Evolutionary conservation across 2,113 vertebrate species (phyloP), one percentile per base, ranked within the genome.

Genomic region (Brachyhypopomus gauderio): DNA sequence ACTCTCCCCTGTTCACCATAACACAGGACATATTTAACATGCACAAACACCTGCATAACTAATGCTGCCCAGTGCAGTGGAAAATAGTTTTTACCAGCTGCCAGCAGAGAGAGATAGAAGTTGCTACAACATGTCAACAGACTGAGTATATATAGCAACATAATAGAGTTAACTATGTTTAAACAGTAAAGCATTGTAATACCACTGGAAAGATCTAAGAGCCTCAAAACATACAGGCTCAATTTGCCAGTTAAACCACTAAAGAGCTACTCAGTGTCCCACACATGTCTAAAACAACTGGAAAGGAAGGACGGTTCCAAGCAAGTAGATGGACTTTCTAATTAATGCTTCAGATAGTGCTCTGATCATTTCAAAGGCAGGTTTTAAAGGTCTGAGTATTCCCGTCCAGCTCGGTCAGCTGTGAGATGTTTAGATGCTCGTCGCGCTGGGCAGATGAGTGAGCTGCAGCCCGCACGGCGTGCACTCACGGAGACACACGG

Each of bases 1-100:
- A 79, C 81, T 83, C 38, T 60, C 56, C 4, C 66, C 23, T 4
- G 76, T 79, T 85, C 81, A 85, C 86, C 80, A 85, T 86, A 84
- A 83, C 56, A 86, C 60, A 67, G 19, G 30, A 55, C n/a, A 60
- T 30, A 66, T 81, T 81, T 78, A 78, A 76, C 56, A 78, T 63
- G 23, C 48, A 72, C 78, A 81, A 80, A 83, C 73, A 78, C 75
- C 69, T 73, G 70, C 75, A 78, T 70, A 70, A 78, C 56, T 59
- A 79, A 76, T 48, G 22, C 34, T 79, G 67, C n/a, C 27, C 27
- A 70, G 14, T 12, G 25, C 56, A 1, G 34, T 70, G 77, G 20
- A 78, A 78, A 79, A 59, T 38, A 36, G 23, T 5, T 78, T 67
- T 78, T 69, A 34, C 66, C 52, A 75, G 30, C 36, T 58, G 52